A percentile compares a stretch with the other conserved stretches of the same genome.
phyloP scores from a whole-genome alignment of 2,888 invertebrate genomes.

The Idaea straminata region DNA sequence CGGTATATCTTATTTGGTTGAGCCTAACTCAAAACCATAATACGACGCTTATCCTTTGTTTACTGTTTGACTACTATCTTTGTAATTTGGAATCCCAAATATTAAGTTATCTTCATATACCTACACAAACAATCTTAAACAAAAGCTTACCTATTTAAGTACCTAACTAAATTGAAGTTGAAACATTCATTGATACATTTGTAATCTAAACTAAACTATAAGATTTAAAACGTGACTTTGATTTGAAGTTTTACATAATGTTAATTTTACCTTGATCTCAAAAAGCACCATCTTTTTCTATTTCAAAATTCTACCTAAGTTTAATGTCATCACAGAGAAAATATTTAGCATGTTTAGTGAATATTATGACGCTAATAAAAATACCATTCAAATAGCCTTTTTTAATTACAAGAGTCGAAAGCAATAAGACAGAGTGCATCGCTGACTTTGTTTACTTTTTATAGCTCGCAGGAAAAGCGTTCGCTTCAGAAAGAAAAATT shows the following conservation, averaged over 20 bases:
- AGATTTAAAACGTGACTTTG: not conserved
- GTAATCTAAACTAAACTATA: not conserved
- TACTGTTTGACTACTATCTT: constrained; percentile 27
- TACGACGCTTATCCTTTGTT: constrained; percentile 55
- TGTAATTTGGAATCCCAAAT: constrained; percentile 14
- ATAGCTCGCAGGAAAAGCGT: constrained; percentile 24
- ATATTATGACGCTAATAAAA: constrained; percentile 1
- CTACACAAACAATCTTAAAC: not conserved
- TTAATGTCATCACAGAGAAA: not conserved
- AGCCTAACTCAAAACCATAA: constrained; percentile 55
- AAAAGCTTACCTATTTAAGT: not conserved
- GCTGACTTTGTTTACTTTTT: constrained; percentile 33
- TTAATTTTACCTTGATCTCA: not conserved
- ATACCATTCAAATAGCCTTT: constrained; percentile 8
- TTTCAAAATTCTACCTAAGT: not conserved
- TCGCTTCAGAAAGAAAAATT: constrained; percentile 42
- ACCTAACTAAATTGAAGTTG: too few species aligned
- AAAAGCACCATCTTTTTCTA: not conserved
- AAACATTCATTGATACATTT: not conserved
- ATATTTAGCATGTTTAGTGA: not conserved
- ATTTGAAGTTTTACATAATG: not conserved
- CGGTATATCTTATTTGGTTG: constrained; percentile 41
- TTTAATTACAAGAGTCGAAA: constrained; percentile 10
- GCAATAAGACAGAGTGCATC: constrained; percentile 26
- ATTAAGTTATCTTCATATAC: not conserved